phyloP scores from a whole-genome alignment of 2,797 vertebrate genomes.

The Macroramphosus scolopax region DNA sequence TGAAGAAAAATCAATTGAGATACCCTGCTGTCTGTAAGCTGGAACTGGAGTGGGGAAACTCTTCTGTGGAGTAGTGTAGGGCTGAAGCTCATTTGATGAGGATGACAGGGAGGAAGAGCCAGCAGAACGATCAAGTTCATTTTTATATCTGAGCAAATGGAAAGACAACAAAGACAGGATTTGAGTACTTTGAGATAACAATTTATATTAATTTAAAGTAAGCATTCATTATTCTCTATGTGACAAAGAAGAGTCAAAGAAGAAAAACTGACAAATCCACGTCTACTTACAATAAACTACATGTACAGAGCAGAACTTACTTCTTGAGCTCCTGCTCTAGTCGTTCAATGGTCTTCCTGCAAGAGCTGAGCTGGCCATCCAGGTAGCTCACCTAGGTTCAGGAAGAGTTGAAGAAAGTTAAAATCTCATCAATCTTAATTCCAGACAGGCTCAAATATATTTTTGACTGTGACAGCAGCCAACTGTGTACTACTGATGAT shows the following conservation, averaged over 20 bases:
- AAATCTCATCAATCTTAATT: too few species aligned
- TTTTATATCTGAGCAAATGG: conserved; percentile 81
- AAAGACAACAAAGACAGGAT: conserved; percentile 10
- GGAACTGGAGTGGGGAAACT: conserved; percentile 66
- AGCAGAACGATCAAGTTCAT: conserved; percentile 83
- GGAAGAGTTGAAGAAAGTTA: too few species aligned
- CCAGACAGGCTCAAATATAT: too few species aligned
- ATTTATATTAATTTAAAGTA: too few species aligned
- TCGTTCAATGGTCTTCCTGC: conserved; percentile 86
- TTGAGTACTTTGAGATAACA: background rate
- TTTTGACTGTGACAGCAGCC: too few species aligned
- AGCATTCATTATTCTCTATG: too few species aligned
- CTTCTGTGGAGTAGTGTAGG: conserved; percentile 81
- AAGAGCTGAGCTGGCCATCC: conserved; percentile 85
- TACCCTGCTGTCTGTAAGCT: conserved; percentile 80
- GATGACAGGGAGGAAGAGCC: conserved; percentile 52
- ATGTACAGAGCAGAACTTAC: conserved; percentile 66
- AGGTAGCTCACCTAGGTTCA: conserved; percentile 78
- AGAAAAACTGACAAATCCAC: background rate
- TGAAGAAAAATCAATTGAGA: too few species aligned
- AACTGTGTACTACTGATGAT: too few species aligned
- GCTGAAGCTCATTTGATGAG: conserved; percentile 73
- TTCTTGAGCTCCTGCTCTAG: conserved; percentile 91
- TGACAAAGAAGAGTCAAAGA: background rate
- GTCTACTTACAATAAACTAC: background rate